These are phyloP conservation scores for Rhabdomys pumilio DNA, from an alignment of 2,797 vertebrate genomes.

Conservation along the genomic window DNA sequence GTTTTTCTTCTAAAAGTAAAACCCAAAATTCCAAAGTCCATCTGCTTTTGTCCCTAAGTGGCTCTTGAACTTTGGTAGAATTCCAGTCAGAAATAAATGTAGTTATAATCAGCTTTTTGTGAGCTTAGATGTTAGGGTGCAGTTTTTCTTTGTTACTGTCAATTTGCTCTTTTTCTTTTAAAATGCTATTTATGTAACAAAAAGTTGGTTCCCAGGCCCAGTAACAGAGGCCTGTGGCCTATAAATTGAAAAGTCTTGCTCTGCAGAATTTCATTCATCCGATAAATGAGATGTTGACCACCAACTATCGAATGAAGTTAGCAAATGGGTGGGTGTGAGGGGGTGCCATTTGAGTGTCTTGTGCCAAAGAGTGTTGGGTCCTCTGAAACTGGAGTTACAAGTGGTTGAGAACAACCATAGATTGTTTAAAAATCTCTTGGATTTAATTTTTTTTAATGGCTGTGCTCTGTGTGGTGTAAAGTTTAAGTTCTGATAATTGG, in stretches of 20 bases:
- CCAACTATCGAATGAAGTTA: not conserved
- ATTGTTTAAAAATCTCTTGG: not conserved
- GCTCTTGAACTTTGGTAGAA: conserved; percentile 13
- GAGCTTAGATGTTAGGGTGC: not conserved
- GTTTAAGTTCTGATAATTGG: not conserved
- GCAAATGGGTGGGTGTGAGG: not conserved
- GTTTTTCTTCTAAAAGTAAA: conserved; percentile 17
- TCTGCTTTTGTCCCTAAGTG: not conserved
- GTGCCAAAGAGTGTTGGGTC: not conserved
- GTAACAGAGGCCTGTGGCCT: not conserved
- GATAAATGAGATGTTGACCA: conserved; percentile 4
- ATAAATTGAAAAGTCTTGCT: conserved; percentile 7
- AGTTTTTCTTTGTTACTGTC: conserved; percentile 26
- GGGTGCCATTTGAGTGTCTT: not conserved
- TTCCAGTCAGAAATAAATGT: not conserved
- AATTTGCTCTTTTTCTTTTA: not conserved
- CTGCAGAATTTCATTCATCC: not conserved
- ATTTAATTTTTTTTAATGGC: conserved; percentile 33
- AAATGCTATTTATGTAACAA: not conserved
- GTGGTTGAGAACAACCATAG: not conserved
- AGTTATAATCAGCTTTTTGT: not conserved
- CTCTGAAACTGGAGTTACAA: not conserved
- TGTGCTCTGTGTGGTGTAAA: conserved; percentile 35
- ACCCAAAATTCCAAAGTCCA: not conserved
- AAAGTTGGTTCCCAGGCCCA: not conserved